phyloP scores from a whole-genome alignment of 2,888 invertebrate genomes.

The Hanleya hanleyi region DNA sequence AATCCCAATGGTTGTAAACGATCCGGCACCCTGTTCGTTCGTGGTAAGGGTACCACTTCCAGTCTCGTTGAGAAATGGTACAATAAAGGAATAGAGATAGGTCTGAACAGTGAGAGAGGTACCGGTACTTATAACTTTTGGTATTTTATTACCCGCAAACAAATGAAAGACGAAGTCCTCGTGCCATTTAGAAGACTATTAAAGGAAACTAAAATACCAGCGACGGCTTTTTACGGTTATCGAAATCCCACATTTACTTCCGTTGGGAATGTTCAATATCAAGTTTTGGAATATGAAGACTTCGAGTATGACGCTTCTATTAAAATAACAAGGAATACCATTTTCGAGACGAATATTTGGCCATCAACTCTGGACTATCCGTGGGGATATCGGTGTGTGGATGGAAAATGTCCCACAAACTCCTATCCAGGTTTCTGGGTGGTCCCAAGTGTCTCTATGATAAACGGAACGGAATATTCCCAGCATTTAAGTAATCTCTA shows the following conservation, averaged over 20 bases:
- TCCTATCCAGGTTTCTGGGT: constrained; percentile 49
- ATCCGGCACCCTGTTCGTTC: constrained; percentile 47
- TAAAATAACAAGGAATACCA: constrained; percentile 16
- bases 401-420: constrained; percentile 33
- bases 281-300: constrained; percentile 36
- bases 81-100: constrained; percentile 45
- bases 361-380: constrained; percentile 52
- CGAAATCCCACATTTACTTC: constrained; percentile 42
- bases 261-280: constrained; percentile 42
- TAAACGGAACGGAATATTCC: neutral
- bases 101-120: constrained; percentile 39
- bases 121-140: constrained; percentile 23
- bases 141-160: neutral
- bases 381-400: constrained; percentile 39
- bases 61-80: constrained; percentile 42
- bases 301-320: constrained; percentile 50
- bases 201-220: constrained; percentile 24
- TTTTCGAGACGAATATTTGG: constrained; percentile 36
- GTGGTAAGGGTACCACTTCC: constrained; percentile 43
- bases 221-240: constrained; percentile 42
- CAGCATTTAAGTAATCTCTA: neutral
- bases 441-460: constrained; percentile 41
- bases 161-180: constrained; percentile 30
- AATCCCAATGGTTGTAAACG: constrained; percentile 54
- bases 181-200: constrained; percentile 33